Conservation (phyloP, 2,113 vertebrate genomes). For the Syngnathus typhle region DNA sequence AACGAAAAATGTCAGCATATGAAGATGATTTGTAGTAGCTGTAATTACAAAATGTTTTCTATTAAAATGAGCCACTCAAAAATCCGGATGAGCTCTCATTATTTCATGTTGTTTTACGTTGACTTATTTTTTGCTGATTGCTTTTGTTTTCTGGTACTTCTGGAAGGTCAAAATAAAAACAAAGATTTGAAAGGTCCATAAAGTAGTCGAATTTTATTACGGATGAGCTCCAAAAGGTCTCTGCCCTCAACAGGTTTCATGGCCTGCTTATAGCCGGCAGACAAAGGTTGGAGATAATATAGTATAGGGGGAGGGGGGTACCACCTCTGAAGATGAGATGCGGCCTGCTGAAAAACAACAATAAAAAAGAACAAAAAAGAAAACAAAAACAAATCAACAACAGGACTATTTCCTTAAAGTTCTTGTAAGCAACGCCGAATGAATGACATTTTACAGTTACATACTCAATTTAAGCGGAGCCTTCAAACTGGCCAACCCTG, state of each 20-base stretch:
- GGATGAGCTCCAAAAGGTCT: no score
- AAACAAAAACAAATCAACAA: not conserved
- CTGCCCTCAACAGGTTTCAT: not conserved
- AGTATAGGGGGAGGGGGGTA: not conserved
- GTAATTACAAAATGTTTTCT: not conserved
- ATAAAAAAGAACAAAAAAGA: not conserved
- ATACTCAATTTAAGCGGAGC: not conserved
- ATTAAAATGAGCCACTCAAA: not conserved
- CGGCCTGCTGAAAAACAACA: slow-evolving; percentile 7
- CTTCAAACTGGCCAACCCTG: not conserved
- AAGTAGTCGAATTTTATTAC: no score
- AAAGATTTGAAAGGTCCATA: no score
- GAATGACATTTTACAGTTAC: slow-evolving; percentile 18
- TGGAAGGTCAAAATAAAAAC: not conserved
- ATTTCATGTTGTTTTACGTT: not conserved
- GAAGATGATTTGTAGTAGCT: not conserved
- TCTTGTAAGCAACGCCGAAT: not conserved
- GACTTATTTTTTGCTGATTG: not conserved
- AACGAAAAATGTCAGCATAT: not conserved
- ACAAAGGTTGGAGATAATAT: not conserved
- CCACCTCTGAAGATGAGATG: slow-evolving; percentile 33
- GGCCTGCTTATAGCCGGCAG: not conserved
- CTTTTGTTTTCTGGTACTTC: not conserved
- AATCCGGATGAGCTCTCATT: not conserved
- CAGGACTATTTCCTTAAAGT: slow-evolving; percentile 8